Evolutionary conservation across 1,140 invertebrate genomes (phyloP), one percentile per base, ranked within the genome.

Genomic region (Mylabris phalerata): DNA sequence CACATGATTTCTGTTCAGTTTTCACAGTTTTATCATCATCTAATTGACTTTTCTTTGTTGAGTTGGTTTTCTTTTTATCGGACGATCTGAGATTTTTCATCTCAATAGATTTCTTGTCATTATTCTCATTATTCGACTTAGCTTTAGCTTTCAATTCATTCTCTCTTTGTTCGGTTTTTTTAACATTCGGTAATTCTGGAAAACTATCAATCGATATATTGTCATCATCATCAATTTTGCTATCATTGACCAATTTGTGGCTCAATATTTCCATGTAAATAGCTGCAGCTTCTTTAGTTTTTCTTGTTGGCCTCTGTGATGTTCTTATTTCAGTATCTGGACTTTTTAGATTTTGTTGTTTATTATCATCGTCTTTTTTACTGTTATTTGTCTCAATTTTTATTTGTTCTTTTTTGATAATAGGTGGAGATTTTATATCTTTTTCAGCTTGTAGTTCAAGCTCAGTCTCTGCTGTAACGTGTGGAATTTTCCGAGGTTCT

Each of bases 251-350:
- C 19, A 88, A 74, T 68, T 86, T 85, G 64, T 84, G 81, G 6
- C 84, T 84, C 25, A 89, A 75, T 61, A 88, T 81, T 67, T 87
- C 85, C 83, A 89, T 85, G 59, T 86, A 89, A 25, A 87, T 80
- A 13, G 85, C 79, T 10, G 86, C 86, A 48, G 84, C 85, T 74
- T 88, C 85, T 70, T 88, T 89, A 4, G 86, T 88, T 71, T 86
- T 89, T 41, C 87, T 76, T 1, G 81, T 79, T 0, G 86, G 86
- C 42, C 86, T 55, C 19, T 48, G 19, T 32, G 32, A 32, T 32
- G 32, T 5, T 5, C 32, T 4, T 32, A 32, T 7, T 3, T 32
- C 32, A 32, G 0, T 32, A 7, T 32, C 32, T 1, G 32, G 32
- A 32, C 32, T 32, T 32, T 32, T 32, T 7, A 32, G 7, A 32